A percentile compares a stretch with the other conserved stretches of the same genome.
Conservation (phyloP, 2,113 vertebrate species). For the Mohoua ochrocephala region DNA sequence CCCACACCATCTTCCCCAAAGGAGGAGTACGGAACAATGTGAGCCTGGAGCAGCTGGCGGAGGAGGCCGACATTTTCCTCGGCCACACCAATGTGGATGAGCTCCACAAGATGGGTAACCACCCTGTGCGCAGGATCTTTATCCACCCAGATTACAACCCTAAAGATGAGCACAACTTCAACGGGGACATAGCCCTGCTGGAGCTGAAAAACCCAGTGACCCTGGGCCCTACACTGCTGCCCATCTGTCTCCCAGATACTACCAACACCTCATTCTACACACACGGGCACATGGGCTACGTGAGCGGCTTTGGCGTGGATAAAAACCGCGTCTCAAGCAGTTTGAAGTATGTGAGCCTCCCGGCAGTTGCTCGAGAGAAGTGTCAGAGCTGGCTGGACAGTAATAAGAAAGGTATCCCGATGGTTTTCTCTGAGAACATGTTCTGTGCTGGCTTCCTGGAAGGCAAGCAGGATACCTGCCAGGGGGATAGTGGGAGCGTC, state of each 20-base stretch:
- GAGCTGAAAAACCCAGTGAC: conserved; percentile 74
- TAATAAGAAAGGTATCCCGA: background rate
- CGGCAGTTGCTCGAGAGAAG: background rate
- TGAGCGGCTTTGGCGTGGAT: conserved; percentile 84
- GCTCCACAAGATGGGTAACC: conserved; percentile 26
- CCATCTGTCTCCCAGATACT: conserved; percentile 83
- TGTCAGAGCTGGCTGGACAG: conserved; percentile 51
- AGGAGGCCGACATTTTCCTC: conserved; percentile 53
- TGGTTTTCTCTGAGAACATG: conserved; percentile 75
- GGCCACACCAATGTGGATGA: conserved; percentile 9
- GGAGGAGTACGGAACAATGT: background rate
- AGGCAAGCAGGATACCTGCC: conserved; percentile 65
- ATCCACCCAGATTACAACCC: conserved; percentile 80
- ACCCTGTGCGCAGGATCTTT: conserved; percentile 67
- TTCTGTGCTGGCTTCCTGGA: conserved; percentile 72
- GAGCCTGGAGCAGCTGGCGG: background rate
- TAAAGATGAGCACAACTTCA: conserved; percentile 25
- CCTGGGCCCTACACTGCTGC: conserved; percentile 74
- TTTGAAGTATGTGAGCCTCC: conserved; percentile 73
- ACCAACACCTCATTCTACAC: conserved; percentile 4
- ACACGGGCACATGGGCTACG: conserved; percentile 64
- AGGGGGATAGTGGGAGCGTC: conserved; percentile 76
- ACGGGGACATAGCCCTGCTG: conserved; percentile 89
- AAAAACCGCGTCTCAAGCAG: background rate
- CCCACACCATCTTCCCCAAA: conserved; percentile 75